phyloP scores from a whole-genome alignment of 2,113 vertebrate genomes.

The Bujurquina vittata region DNA sequence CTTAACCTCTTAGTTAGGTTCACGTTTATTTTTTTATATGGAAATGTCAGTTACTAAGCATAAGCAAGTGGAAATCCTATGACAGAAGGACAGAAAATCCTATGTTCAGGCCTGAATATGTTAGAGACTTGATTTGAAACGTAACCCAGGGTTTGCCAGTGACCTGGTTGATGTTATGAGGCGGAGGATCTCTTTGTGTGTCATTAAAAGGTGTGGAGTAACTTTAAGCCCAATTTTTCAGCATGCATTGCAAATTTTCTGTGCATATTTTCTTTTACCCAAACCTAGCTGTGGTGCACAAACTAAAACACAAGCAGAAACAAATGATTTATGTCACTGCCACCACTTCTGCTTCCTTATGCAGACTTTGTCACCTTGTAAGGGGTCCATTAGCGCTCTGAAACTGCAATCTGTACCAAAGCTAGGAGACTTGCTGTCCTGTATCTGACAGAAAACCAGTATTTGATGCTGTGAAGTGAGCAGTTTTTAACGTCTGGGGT shows the following conservation, averaged over 20 bases:
- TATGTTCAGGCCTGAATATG: background rate
- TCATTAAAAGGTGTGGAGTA: background rate
- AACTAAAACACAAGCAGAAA: background rate
- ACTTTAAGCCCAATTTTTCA: background rate
- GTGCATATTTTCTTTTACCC: background rate
- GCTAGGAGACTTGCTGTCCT: background rate
- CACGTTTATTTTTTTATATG: too few species aligned
- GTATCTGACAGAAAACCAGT: background rate
- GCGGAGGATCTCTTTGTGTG: background rate
- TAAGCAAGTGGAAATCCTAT: background rate
- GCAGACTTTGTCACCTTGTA: background rate
- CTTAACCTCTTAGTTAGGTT: too few species aligned
- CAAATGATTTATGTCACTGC: background rate
- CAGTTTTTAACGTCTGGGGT: background rate
- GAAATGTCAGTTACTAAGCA: too few species aligned
- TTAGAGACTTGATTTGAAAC: background rate
- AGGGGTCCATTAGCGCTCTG: background rate
- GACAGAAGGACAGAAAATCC: background rate
- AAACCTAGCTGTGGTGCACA: background rate
- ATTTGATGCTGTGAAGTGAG: background rate
- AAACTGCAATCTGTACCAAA: background rate
- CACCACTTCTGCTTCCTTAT: slow-evolving; percentile 3
- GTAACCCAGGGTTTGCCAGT: background rate
- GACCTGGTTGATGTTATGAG: background rate
- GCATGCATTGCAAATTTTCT: background rate